A percentile compares a stretch with the other conserved stretches of the same genome.
Evolutionary conservation across 2,888 invertebrate species (phyloP).

Genomic region (Trypoxylon attenuatum): DNA sequence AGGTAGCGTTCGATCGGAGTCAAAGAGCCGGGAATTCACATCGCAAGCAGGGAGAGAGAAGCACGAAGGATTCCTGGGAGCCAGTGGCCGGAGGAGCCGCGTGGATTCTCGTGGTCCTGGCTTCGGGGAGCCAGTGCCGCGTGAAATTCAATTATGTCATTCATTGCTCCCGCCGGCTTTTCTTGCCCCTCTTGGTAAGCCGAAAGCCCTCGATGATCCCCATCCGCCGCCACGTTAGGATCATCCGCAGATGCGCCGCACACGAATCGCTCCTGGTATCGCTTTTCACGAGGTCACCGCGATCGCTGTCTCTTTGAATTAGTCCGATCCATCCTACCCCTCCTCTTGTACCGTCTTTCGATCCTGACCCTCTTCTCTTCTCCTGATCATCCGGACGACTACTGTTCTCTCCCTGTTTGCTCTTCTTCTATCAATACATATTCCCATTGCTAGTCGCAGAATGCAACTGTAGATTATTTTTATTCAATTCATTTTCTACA

Average conservation of each 20-base stretch:
- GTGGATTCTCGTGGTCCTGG: slow-evolving; percentile 7
- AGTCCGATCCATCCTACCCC: slow-evolving; percentile 31
- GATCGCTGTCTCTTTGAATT: slow-evolving; percentile 66
- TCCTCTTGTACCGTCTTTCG: slow-evolving; percentile 1
- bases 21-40: slow-evolving; percentile 12
- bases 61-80: slow-evolving; percentile 29
- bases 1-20: not conserved
- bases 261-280: slow-evolving; percentile 53
- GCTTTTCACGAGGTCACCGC: slow-evolving; percentile 63
- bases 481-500: no score
- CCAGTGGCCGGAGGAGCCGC: not conserved
- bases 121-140: slow-evolving; percentile 54
- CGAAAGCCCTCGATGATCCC: slow-evolving; percentile 47
- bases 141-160: slow-evolving; percentile 72
- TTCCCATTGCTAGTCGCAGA: not conserved
- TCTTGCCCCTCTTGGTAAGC: slow-evolving; percentile 29
- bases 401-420: not conserved
- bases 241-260: slow-evolving; percentile 69
- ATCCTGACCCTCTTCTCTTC: slow-evolving; percentile 7
- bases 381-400: slow-evolving; percentile 3
- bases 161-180: slow-evolving; percentile 56
- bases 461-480: no score
- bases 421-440: no score
- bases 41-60: not conserved
- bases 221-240: slow-evolving; percentile 43